Evolutionary conservation across 2,797 vertebrate genomes (phyloP).

Genomic region (Coregonus ussuriensis): DNA sequence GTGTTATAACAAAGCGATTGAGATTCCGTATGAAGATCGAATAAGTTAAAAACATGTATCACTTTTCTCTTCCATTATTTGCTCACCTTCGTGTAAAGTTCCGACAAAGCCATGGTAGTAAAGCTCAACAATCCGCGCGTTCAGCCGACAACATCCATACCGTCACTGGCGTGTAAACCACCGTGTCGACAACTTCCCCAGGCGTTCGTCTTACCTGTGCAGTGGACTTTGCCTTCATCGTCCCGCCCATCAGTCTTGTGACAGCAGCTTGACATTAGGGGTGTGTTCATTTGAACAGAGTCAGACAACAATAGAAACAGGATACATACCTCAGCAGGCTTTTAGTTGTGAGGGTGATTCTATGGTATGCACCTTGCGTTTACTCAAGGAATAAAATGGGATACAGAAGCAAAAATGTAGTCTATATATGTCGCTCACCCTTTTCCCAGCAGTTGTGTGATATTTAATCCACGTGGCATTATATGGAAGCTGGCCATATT

Average conservation of each 20-base stretch:
- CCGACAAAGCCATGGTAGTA: constrained; percentile 73
- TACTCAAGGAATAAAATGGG: neutral
- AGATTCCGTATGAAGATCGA: neutral
- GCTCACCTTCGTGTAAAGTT: constrained; percentile 81
- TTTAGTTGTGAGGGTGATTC: neutral
- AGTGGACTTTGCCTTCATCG: constrained; percentile 45
- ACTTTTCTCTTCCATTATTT: constrained; percentile 16
- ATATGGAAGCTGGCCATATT: constrained; percentile 1
- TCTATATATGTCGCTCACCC: too few species aligned
- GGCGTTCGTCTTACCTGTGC: constrained; percentile 52
- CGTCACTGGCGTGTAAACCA: neutral
- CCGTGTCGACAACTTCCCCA: neutral
- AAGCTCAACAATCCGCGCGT: constrained; percentile 37
- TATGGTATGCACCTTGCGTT: neutral
- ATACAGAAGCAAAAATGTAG: neutral
- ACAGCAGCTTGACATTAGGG: constrained; percentile 57
- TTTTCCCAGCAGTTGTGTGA: too few species aligned
- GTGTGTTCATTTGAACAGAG: constrained; percentile 72
- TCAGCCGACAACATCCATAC: neutral
- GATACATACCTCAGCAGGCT: constrained; percentile 46
- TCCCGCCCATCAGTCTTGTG: constrained; percentile 73
- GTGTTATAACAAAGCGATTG: neutral
- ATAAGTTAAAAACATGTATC: neutral
- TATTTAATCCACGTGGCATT: neutral
- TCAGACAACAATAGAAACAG: constrained; percentile 65